Percentiles rank a stretch among this genome's conserved stretches.
These are phyloP conservation scores for Phasianus colchicus DNA, from an alignment of 2,113 vertebrate species.

Conservation along the genomic window DNA sequence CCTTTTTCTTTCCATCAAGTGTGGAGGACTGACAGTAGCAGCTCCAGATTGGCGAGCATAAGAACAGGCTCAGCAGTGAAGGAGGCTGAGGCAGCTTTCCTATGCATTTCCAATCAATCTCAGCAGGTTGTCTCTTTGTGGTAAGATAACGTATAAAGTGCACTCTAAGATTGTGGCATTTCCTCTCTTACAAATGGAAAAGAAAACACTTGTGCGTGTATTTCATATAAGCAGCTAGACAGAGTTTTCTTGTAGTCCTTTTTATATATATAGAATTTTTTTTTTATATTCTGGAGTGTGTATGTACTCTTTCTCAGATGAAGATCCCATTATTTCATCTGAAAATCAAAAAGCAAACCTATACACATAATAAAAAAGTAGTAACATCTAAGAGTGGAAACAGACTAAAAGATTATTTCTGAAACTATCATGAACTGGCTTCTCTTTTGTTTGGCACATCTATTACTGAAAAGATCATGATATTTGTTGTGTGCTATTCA, in stretches of 20 bases:
- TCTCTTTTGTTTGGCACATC: not conserved
- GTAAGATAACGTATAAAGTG: not conserved
- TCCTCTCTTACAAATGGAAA: not conserved
- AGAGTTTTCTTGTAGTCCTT: not conserved
- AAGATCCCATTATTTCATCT: not conserved
- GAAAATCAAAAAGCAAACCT: conserved; percentile 3
- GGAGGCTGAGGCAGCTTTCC: conserved; percentile 25
- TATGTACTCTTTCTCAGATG: not conserved
- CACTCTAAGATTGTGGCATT: not conserved
- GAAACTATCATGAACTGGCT: not conserved
- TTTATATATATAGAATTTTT: rapidly evolving
- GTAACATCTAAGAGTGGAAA: not conserved
- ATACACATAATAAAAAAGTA: not conserved
- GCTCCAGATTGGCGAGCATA: not conserved
- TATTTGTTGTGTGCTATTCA: not conserved
- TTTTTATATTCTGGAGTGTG: not conserved
- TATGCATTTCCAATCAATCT: conserved; percentile 46
- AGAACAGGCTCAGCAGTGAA: not conserved
- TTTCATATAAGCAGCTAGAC: not conserved
- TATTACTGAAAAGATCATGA: not conserved
- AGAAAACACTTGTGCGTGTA: not conserved
- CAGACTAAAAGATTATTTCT: not conserved
- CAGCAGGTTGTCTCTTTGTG: conserved; percentile 41
- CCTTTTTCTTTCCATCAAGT: not conserved
- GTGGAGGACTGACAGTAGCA: not conserved